phyloP scores from a whole-genome alignment of 2,888 invertebrate species.

The Aethes cnicana region DNA sequence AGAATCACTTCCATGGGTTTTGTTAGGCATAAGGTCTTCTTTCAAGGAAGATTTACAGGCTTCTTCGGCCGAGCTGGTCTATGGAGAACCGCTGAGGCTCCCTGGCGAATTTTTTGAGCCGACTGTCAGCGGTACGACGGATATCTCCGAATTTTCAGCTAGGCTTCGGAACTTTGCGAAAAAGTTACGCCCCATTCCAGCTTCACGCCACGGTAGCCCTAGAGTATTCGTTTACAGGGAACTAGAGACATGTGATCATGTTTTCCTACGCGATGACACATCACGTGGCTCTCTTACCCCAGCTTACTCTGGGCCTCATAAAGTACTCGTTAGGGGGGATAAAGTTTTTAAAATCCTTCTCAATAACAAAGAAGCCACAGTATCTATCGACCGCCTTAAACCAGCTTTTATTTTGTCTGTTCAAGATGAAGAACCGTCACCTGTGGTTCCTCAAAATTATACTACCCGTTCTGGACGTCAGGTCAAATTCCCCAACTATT shows the following conservation, averaged over 20 bases:
- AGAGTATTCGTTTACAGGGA: not conserved
- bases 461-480: too few relatives aligned
- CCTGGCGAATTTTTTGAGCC: not conserved
- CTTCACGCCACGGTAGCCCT: not conserved
- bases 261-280: not conserved
- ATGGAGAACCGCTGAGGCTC: not conserved
- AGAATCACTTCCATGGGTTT: too few relatives aligned
- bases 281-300: not conserved
- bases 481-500: too few relatives aligned
- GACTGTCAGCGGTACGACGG: not conserved
- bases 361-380: not conserved
- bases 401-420: too few relatives aligned
- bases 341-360: not conserved
- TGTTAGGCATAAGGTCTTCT: too few relatives aligned
- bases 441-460: too few relatives aligned
- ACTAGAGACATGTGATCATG: not conserved
- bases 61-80: not conserved
- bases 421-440: too few relatives aligned
- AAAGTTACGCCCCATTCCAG: not conserved
- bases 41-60: not conserved
- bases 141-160: not conserved
- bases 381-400: not conserved
- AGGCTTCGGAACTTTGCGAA: not conserved
- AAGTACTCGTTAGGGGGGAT: too few relatives aligned
- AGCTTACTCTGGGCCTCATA: not conserved